These are phyloP conservation scores for Zygothrica quintamaculata DNA, from an alignment of 2,888 invertebrate genomes.

Conservation along the genomic window DNA sequence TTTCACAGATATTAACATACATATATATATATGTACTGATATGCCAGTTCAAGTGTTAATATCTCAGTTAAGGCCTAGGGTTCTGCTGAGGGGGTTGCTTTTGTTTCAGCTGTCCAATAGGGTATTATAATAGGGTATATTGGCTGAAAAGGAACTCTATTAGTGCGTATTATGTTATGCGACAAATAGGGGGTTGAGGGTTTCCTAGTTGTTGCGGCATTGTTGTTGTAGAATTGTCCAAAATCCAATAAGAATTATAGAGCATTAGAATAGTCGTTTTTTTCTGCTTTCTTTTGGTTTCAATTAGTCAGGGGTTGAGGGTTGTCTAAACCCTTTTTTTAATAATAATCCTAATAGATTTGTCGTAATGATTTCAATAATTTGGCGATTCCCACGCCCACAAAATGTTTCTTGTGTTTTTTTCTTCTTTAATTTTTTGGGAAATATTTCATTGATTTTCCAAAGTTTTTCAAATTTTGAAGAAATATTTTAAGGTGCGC, in stretches of 20 bases:
- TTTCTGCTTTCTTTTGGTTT: not conserved
- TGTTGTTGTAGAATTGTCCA: no score
- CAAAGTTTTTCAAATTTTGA: conserved; percentile 4
- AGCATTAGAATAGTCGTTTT: no score
- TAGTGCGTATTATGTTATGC: no score
- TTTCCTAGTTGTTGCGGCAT: no score
- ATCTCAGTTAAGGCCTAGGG: conserved; percentile 33
- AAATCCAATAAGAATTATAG: no score
- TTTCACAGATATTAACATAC: conserved; percentile 76
- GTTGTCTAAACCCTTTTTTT: conserved; percentile 37
- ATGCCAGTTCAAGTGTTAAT: conserved; percentile 63
- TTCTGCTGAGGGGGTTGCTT: conserved; percentile 58
- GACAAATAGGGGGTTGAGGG: conserved; percentile 4
- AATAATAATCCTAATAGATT: conserved; percentile 37
- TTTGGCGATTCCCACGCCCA: conserved; percentile 47
- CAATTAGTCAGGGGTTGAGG: conserved; percentile 50
- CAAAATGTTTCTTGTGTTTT: not conserved
- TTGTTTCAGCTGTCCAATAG: conserved; percentile 26
- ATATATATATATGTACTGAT: no score
- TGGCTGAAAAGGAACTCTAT: no score
- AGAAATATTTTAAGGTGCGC: conserved; percentile 41
- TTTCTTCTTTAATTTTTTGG: conserved; percentile 1
- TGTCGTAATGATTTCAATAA: conserved; percentile 35
- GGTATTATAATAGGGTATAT: conserved; percentile 13
- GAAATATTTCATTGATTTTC: conserved; percentile 39